phyloP scores from a whole-genome alignment of 1,140 invertebrate species.

The Heliothis virescens region DNA sequence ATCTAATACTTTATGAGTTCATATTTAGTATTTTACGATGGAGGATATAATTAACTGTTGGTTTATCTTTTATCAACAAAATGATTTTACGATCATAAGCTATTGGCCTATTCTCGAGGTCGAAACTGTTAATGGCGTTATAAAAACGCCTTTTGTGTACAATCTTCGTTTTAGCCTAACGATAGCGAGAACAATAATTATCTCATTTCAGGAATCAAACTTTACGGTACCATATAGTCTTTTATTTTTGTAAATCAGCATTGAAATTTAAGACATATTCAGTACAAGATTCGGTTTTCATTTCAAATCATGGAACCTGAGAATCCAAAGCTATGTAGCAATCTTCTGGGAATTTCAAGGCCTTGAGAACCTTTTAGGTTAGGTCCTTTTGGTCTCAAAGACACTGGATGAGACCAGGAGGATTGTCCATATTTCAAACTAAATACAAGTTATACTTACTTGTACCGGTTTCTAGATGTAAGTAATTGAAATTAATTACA shows the following conservation, averaged over 20 bases:
- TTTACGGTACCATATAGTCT: not conserved
- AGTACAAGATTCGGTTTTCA: too few species aligned
- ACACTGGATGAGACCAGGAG: too few species aligned
- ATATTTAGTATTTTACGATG: not conserved
- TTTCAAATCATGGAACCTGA: too few species aligned
- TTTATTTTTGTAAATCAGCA: not conserved
- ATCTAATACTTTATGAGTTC: not conserved
- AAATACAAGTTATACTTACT: not conserved
- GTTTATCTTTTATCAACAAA: slow-evolving; percentile 1
- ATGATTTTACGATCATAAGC: slow-evolving; percentile 1
- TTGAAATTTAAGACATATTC: too few species aligned
- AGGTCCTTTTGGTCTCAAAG: too few species aligned
- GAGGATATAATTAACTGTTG: not conserved
- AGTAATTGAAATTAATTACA: not conserved
- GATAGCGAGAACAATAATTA: not conserved
- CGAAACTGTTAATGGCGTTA: slow-evolving; percentile 2
- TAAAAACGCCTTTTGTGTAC: not conserved
- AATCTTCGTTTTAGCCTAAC: not conserved
- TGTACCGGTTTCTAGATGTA: not conserved
- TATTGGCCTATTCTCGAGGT: not conserved
- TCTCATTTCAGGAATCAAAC: not conserved
- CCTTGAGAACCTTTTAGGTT: too few species aligned
- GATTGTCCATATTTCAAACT: too few species aligned
- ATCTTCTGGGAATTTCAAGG: too few species aligned
- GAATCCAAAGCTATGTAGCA: too few species aligned